Percentiles rank a stretch among this genome's conserved stretches.
phyloP scores from a whole-genome alignment of 1,140 invertebrate species.

The Drosophila willistoni region DNA sequence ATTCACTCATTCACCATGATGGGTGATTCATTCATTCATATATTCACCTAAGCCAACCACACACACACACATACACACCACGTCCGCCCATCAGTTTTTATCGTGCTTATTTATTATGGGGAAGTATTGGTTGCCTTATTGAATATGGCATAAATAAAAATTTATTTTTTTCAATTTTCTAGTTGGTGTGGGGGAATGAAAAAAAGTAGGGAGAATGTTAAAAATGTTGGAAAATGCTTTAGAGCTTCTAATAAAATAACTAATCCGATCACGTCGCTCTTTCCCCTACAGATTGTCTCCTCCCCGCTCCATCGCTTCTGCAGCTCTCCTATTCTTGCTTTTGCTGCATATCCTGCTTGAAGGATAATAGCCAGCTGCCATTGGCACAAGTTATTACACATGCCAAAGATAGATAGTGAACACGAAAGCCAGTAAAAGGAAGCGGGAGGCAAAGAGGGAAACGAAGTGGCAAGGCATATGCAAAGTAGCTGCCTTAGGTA shows the following conservation, averaged over 20 bases:
- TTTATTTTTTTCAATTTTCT: slow-evolving; percentile 70
- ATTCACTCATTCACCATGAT: slow-evolving; percentile 18
- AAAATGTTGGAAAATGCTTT: slow-evolving; percentile 64
- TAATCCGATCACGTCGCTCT: slow-evolving; percentile 75
- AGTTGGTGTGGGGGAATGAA: slow-evolving; percentile 13
- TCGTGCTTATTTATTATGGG: slow-evolving; percentile 43
- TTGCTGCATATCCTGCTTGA: background rate
- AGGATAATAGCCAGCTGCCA: slow-evolving; percentile 67
- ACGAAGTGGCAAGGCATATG: slow-evolving; percentile 44
- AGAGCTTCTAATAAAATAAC: slow-evolving; percentile 78
- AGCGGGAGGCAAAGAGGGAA: background rate
- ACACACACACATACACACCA: slow-evolving; percentile 30
- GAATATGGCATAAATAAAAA: slow-evolving; percentile 70
- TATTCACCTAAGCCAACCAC: slow-evolving; percentile 37
- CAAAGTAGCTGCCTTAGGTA: slow-evolving; percentile 42
- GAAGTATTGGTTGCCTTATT: slow-evolving; percentile 40
- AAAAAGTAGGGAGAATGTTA: slow-evolving; percentile 18
- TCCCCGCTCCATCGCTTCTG: background rate
- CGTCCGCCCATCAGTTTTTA: slow-evolving; percentile 67
- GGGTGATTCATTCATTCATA: slow-evolving; percentile 51
- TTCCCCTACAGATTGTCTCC: background rate
- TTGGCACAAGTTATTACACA: slow-evolving; percentile 58
- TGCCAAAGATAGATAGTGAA: slow-evolving; percentile 28
- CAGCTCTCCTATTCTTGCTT: background rate
- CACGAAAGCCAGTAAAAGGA: background rate